These are phyloP conservation scores for Erpornis zantholeuca DNA, from an alignment of 2,113 vertebrate genomes.

Conservation along the genomic window DNA sequence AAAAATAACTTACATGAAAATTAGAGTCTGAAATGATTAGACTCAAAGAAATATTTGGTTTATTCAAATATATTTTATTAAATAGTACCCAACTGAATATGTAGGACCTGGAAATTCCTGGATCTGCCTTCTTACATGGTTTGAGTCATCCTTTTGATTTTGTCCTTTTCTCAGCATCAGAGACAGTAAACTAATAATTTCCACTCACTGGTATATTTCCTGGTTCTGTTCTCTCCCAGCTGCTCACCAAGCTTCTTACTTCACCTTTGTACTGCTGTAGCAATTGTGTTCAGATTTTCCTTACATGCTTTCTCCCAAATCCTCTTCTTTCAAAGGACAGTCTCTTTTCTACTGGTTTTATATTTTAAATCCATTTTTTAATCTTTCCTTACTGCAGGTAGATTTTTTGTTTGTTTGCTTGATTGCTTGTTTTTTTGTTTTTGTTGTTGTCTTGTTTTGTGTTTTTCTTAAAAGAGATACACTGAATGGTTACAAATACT, in stretches of 20 bases:
- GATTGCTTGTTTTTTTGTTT: not conserved
- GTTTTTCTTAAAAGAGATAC: not conserved
- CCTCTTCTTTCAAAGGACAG: not conserved
- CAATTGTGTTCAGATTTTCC: not conserved
- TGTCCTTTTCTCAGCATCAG: not conserved
- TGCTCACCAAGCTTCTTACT: not conserved
- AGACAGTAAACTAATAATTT: not conserved
- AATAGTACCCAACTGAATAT: not conserved
- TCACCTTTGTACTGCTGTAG: not conserved
- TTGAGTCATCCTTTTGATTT: not conserved
- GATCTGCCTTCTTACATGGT: not conserved
- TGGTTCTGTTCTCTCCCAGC: not conserved
- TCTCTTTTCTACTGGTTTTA: not conserved
- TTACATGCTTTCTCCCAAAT: not conserved
- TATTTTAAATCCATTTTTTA: not conserved
- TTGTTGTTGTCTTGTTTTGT: not conserved
- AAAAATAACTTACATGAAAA: not conserved
- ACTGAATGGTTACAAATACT: not conserved
- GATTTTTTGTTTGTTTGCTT: not conserved
- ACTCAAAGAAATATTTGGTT: not conserved
- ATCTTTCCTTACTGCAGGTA: not conserved
- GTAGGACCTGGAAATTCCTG: not conserved
- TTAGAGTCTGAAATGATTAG: not conserved
- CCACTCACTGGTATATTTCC: not conserved
- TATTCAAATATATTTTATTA: not conserved